Conservation (phyloP, 2,888 invertebrate genomes). For the Hydrotaea cyrtoneurina region DNA sequence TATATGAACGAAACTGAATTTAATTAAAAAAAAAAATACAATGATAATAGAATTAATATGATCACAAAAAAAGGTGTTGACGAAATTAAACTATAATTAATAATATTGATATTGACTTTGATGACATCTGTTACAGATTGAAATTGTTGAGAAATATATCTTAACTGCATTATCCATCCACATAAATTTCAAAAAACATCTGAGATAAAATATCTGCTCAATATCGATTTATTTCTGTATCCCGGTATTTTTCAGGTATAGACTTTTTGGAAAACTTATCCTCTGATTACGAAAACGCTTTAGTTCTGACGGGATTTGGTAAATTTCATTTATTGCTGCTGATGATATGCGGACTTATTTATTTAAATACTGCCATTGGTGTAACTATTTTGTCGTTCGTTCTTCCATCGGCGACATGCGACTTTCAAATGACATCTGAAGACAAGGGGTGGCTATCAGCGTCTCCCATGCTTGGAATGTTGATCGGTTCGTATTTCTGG, state of each 20-base stretch:
- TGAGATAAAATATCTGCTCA: too few relatives aligned
- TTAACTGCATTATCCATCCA: too few relatives aligned
- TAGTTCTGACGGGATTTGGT: constrained; percentile 86
- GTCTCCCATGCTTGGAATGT: constrained; percentile 91
- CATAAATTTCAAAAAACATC: too few relatives aligned
- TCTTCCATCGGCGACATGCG: constrained; percentile 91
- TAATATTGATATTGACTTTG: too few relatives aligned
- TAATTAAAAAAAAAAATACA: too few relatives aligned
- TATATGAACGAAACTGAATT: too few relatives aligned
- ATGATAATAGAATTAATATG: too few relatives aligned
- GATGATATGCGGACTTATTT: constrained; percentile 89
- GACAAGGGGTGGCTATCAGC: constrained; percentile 91
- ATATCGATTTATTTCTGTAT: too few relatives aligned
- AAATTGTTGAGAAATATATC: too few relatives aligned
- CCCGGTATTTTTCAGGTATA: constrained; percentile 71
- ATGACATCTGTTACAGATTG: too few relatives aligned
- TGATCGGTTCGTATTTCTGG: constrained; percentile 92
- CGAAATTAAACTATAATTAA: too few relatives aligned
- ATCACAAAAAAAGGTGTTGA: too few relatives aligned
- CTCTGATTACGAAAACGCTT: constrained; percentile 78
- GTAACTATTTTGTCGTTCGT: constrained; percentile 91
- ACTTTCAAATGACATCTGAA: constrained; percentile 88
- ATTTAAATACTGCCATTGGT: constrained; percentile 91
- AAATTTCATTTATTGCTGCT: constrained; percentile 90
- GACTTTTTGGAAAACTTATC: constrained; percentile 77